Evolutionary conservation across 2,888 invertebrate genomes (phyloP).

Genomic region (Drosophila rellima): DNA sequence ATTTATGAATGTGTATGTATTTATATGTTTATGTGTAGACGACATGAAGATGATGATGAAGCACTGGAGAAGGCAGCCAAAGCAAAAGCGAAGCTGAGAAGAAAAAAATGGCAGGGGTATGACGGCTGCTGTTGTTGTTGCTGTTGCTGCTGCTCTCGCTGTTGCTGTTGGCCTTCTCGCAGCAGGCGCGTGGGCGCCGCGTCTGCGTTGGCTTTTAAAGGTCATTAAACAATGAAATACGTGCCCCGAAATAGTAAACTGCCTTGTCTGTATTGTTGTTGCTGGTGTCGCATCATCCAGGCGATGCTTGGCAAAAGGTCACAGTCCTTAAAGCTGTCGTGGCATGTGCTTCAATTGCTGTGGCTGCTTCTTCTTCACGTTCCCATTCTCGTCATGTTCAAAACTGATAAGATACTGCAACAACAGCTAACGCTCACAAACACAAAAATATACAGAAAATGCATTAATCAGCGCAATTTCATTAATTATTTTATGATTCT

Average conservation of each 20-base stretch:
- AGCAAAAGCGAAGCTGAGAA: slow-evolving; percentile 45
- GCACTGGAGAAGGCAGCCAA: slow-evolving; percentile 54
- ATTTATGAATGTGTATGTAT: slow-evolving; percentile 11
- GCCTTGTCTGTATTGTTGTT: slow-evolving; percentile 19
- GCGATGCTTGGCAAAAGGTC: slow-evolving; percentile 64
- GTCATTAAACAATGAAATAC: slow-evolving; percentile 81
- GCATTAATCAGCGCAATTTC: slow-evolving; percentile 55
- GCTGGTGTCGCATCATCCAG: slow-evolving; percentile 32
- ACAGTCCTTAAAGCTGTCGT: slow-evolving; percentile 70
- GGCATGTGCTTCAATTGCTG: slow-evolving; percentile 26
- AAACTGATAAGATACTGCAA: slow-evolving; percentile 56
- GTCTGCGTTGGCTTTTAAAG: slow-evolving; percentile 80
- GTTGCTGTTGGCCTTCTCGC: slow-evolving; percentile 58
- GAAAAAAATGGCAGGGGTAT: slow-evolving; percentile 52
- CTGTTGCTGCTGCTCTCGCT: slow-evolving; percentile 18
- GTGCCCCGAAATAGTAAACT: slow-evolving; percentile 66
- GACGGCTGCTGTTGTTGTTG: slow-evolving; percentile 38
- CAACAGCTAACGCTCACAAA: slow-evolving; percentile 12
- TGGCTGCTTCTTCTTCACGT: background rate
- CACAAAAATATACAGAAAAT: slow-evolving; percentile 16
- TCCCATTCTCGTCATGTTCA: slow-evolving; percentile 13
- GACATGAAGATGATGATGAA: slow-evolving; percentile 71
- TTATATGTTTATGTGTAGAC: slow-evolving; percentile 52
- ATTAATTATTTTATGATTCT: slow-evolving; percentile 54
- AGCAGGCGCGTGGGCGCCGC: slow-evolving; percentile 61